These are phyloP conservation scores for Piaya cayana DNA, from an alignment of 2,113 vertebrate genomes.

Conservation along the genomic window DNA sequence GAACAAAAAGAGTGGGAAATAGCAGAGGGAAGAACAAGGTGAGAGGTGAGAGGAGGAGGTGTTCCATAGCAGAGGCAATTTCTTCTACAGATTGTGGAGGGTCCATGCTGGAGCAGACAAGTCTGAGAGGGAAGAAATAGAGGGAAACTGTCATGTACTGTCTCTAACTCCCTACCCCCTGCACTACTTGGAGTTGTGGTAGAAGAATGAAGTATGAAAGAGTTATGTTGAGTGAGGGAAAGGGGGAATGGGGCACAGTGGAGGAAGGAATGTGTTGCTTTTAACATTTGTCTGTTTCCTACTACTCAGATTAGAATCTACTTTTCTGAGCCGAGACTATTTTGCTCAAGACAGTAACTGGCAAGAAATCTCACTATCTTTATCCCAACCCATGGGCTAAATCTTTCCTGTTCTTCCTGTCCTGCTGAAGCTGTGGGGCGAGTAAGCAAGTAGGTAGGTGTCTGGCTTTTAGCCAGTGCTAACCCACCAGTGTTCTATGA, in stretches of 20 bases:
- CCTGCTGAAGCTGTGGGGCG: background rate
- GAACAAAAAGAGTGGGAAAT: background rate
- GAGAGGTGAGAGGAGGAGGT: background rate
- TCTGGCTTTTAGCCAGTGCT: background rate
- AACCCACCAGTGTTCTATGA: background rate
- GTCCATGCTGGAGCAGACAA: background rate
- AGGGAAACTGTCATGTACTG: background rate
- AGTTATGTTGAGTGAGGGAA: background rate
- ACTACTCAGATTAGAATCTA: background rate
- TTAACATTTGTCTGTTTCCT: background rate
- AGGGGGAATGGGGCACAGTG: rapidly evolving
- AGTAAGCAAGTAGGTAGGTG: background rate
- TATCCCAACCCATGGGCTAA: too few species aligned
- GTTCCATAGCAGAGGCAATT: background rate
- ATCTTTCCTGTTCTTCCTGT: background rate
- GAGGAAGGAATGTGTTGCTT: background rate
- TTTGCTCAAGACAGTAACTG: background rate
- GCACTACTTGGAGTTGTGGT: background rate
- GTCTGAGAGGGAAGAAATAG: background rate
- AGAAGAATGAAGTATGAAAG: background rate
- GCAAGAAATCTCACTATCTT: background rate
- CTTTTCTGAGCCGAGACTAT: background rate
- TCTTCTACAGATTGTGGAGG: background rate
- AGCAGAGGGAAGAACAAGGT: background rate
- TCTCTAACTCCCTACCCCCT: background rate